These are phyloP conservation scores for Dissostichus mawsoni DNA, from an alignment of 2,113 vertebrate genomes.

Conservation along the genomic window DNA sequence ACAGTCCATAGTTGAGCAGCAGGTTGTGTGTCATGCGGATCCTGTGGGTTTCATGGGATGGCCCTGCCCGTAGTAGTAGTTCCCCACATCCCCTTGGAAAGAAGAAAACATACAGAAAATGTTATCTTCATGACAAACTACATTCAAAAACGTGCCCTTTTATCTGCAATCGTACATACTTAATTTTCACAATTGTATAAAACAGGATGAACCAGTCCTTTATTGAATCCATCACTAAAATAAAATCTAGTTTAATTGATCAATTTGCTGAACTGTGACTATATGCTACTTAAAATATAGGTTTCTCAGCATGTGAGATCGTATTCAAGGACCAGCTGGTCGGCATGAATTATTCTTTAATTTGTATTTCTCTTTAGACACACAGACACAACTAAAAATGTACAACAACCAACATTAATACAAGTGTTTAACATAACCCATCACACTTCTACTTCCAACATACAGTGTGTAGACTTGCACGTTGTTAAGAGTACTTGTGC, in stretches of 20 bases:
- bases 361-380: too few species aligned
- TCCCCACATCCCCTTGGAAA: constrained; percentile 93
- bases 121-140: background rate
- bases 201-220: too few species aligned
- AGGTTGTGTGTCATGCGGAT: constrained; percentile 99
- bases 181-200: too few species aligned
- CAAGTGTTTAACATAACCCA: too few species aligned
- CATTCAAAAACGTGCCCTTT: background rate
- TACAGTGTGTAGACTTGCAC: background rate
- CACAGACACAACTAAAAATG: too few species aligned
- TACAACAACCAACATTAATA: too few species aligned
- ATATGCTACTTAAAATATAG: background rate
- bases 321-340: background rate
- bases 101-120: background rate
- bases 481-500: background rate
- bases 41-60: constrained; percentile 99
- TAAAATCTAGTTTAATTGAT: too few species aligned
- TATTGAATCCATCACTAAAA: too few species aligned
- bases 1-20: constrained; percentile 97
- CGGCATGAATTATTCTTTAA: too few species aligned
- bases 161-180: background rate
- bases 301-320: background rate
- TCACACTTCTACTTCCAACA: background rate
- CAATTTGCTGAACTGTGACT: background rate
- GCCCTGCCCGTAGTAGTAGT: constrained; percentile 98